Evolutionary conservation across 2,797 vertebrate genomes (phyloP).

Genomic region (Lithobates pipiens): DNA sequence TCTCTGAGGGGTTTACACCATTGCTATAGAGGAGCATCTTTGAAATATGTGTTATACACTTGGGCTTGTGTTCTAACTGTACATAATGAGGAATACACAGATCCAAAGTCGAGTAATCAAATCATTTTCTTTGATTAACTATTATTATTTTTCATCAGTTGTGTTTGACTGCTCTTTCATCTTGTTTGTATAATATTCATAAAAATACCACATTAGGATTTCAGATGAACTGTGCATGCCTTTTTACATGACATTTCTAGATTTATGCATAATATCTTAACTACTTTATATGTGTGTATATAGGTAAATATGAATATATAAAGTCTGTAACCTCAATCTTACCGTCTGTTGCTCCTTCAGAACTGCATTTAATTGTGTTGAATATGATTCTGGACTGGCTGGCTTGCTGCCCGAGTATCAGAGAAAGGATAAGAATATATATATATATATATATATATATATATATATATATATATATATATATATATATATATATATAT

Average conservation of each 20-base stretch:
- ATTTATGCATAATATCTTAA: conserved; percentile 68
- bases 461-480: too few species aligned
- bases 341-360: conserved; percentile 73
- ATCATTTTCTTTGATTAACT: conserved; percentile 62
- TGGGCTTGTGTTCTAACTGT: neutral
- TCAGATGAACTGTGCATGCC: conserved; percentile 76
- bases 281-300: conserved; percentile 27
- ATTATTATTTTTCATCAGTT: conserved; percentile 64
- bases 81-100: conserved; percentile 26
- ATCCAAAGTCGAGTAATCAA: conserved; percentile 59
- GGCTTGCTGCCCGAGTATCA: conserved; percentile 78
- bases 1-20: conserved; percentile 1
- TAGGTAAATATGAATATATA: conserved; percentile 64
- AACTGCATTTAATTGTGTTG: conserved; percentile 71
- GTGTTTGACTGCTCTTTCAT: conserved; percentile 62
- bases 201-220: conserved; percentile 66
- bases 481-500: too few species aligned
- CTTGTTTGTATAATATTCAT: conserved; percentile 69
- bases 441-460: neutral
- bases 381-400: conserved; percentile 75
- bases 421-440: conserved; percentile 65
- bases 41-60: neutral
- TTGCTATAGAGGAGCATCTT: neutral
- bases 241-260: conserved; percentile 77
- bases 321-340: conserved; percentile 72